Conservation (phyloP, 2,888 invertebrate genomes). For the Dendrolimus pini region DNA sequence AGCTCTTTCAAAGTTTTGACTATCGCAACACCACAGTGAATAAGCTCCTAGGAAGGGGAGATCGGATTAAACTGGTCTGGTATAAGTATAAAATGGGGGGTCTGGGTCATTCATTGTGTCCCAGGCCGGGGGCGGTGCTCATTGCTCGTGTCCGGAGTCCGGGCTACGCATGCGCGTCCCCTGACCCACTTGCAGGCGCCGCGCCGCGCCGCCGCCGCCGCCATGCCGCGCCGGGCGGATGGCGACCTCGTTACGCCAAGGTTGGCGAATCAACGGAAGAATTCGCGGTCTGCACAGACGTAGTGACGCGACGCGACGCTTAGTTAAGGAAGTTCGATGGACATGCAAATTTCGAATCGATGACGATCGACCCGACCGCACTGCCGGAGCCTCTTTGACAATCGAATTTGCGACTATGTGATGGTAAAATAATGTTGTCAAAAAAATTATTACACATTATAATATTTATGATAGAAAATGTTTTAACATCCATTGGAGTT, state of each 20-base stretch:
- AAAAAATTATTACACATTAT: no score
- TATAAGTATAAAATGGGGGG: slow-evolving; percentile 33
- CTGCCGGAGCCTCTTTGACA: no score
- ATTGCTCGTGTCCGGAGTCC: slow-evolving; percentile 64
- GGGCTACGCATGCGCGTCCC: slow-evolving; percentile 63
- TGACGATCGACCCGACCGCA: neutral
- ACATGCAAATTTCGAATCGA: neutral
- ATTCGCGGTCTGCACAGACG: slow-evolving; percentile 54
- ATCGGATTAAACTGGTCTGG: slow-evolving; percentile 36
- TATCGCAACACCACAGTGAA: slow-evolving; percentile 25
- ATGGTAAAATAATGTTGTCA: no score
- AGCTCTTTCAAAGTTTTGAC: slow-evolving; percentile 31
- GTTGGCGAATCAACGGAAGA: slow-evolving; percentile 63
- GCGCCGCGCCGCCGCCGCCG: slow-evolving; percentile 23
- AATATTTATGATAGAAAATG: no score
- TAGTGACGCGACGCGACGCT: slow-evolving; percentile 49
- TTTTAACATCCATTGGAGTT: no score
- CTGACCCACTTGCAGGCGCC: slow-evolving; percentile 63
- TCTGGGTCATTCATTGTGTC: slow-evolving; percentile 58
- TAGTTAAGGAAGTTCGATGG: neutral
- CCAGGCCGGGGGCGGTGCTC: slow-evolving; percentile 66
- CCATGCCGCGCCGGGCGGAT: slow-evolving; percentile 36
- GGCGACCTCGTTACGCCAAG: slow-evolving; percentile 63
- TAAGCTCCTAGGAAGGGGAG: slow-evolving; percentile 46
- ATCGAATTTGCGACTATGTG: no score